Conservation (phyloP, 2,797 vertebrate genomes). For the Pelobates cultripes region DNA sequence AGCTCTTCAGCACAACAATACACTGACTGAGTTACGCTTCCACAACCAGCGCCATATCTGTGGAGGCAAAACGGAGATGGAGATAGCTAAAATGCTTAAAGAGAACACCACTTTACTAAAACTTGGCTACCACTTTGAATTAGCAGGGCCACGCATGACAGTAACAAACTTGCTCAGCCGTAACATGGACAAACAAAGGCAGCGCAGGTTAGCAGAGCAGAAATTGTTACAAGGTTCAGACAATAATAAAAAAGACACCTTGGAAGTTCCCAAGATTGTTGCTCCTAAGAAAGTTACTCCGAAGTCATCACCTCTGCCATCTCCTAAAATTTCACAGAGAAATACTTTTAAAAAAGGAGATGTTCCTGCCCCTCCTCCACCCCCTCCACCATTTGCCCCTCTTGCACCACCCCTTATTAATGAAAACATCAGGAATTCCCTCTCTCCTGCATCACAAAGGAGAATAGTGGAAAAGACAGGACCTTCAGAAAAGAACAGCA, state of each 20-base stretch:
- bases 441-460: conserved; percentile 86
- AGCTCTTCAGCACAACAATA: conserved; percentile 86
- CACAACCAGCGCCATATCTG: conserved; percentile 98
- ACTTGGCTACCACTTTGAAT: conserved; percentile 95
- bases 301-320: conserved; percentile 67
- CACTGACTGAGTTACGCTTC: conserved; percentile 92
- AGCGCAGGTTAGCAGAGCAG: conserved; percentile 91
- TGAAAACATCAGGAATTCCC: conserved; percentile 84
- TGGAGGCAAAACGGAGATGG: conserved; percentile 97
- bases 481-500: conserved; percentile 82
- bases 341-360: conserved; percentile 74
- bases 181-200: conserved; percentile 96
- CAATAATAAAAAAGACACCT: conserved; percentile 76
- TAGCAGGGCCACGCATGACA: conserved; percentile 94
- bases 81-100: conserved; percentile 92
- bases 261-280: conserved; percentile 80
- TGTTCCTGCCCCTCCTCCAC: conserved; percentile 67
- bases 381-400: conserved; percentile 74
- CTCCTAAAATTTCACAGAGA: conserved; percentile 77
- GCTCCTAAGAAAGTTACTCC: conserved; percentile 72
- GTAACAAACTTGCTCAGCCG: conserved; percentile 95
- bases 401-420: conserved; percentile 78
- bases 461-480: conserved; percentile 81
- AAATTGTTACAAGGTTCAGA: conserved; percentile 82
- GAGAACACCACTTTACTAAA: conserved; percentile 94